Evolutionary conservation across 2,113 vertebrate species (phyloP).

Genomic region (Nesoenas mayeri): DNA sequence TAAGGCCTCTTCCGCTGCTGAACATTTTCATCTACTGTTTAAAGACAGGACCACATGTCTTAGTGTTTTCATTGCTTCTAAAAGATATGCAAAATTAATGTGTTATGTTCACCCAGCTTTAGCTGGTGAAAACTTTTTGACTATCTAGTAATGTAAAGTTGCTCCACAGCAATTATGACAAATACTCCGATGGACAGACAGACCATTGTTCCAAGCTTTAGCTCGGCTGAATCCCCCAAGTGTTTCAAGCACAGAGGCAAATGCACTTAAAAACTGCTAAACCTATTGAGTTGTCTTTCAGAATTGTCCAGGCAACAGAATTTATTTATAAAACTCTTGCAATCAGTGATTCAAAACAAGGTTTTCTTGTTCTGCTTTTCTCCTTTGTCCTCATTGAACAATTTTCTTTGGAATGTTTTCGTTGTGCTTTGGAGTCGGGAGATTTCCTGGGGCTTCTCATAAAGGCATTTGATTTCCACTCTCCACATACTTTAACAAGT

Average conservation of each 20-base stretch:
- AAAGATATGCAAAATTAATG: constrained; percentile 37
- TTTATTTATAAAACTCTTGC: constrained; percentile 68
- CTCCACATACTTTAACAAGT: constrained; percentile 67
- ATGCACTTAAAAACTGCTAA: constrained; percentile 58
- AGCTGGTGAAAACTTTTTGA: not conserved
- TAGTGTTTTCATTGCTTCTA: not conserved
- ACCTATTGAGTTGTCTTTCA: constrained; percentile 69
- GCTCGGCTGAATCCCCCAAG: constrained; percentile 47
- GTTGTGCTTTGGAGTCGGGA: constrained; percentile 60
- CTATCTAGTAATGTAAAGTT: constrained; percentile 30
- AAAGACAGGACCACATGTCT: not conserved
- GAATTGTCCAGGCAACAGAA: constrained; percentile 69
- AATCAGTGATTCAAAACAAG: constrained; percentile 68
- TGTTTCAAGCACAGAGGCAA: constrained; percentile 50
- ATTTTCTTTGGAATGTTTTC: constrained; percentile 73
- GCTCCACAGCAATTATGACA: not conserved
- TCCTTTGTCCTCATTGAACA: constrained; percentile 67
- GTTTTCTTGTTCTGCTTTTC: constrained; percentile 70
- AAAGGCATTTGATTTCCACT: constrained; percentile 70
- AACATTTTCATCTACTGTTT: constrained; percentile 52
- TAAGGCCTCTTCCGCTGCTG: constrained; percentile 30
- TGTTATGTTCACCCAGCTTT: not conserved
- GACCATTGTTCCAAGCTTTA: constrained; percentile 57
- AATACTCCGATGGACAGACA: constrained; percentile 34
- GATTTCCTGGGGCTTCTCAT: constrained; percentile 71